Percentiles rank a stretch among this genome's conserved stretches.
Conservation (phyloP, 2,888 invertebrate species). For the Mongoloraphidia duomilia region DNA sequence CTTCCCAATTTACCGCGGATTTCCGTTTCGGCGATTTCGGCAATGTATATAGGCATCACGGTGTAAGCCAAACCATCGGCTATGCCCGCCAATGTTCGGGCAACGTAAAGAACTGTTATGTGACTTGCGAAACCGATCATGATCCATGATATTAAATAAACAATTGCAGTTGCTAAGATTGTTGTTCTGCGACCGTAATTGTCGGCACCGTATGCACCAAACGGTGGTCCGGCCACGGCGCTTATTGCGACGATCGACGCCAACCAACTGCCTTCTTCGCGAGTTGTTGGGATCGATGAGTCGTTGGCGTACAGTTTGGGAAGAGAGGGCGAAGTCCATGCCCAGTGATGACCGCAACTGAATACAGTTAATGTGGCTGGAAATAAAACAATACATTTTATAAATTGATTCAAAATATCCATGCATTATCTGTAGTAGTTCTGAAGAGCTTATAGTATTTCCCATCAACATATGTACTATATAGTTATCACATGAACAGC, state of each 20-base stretch:
- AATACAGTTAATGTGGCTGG: not conserved
- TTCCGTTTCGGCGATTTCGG: slow-evolving; percentile 1
- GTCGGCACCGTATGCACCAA: slow-evolving; percentile 44
- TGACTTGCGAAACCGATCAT: slow-evolving; percentile 38
- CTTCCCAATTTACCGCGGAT: slow-evolving; percentile 32
- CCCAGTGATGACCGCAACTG: slow-evolving; percentile 13
- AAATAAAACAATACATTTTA: not conserved
- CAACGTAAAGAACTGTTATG: slow-evolving; percentile 36
- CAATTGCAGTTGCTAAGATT: slow-evolving; percentile 37
- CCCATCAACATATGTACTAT: too few relatives aligned
- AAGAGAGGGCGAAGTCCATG: slow-evolving; percentile 38
- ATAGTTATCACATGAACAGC: too few relatives aligned
- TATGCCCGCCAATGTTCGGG: slow-evolving; percentile 43
- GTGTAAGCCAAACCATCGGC: slow-evolving; percentile 23
- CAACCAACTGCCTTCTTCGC: slow-evolving; percentile 37
- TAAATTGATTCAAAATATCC: too few relatives aligned
- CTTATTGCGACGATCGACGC: slow-evolving; percentile 44
- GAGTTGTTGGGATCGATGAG: slow-evolving; percentile 30
- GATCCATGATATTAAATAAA: slow-evolving; percentile 41
- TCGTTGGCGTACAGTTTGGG: slow-evolving; percentile 27
- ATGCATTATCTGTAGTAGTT: too few relatives aligned
- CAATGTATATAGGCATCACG: not conserved
- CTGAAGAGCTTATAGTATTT: too few relatives aligned
- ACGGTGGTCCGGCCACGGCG: slow-evolving; percentile 40
- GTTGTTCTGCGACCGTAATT: slow-evolving; percentile 42